Evolutionary conservation across 2,888 invertebrate species (phyloP).

Genomic region (Punctoribates punctum): DNA sequence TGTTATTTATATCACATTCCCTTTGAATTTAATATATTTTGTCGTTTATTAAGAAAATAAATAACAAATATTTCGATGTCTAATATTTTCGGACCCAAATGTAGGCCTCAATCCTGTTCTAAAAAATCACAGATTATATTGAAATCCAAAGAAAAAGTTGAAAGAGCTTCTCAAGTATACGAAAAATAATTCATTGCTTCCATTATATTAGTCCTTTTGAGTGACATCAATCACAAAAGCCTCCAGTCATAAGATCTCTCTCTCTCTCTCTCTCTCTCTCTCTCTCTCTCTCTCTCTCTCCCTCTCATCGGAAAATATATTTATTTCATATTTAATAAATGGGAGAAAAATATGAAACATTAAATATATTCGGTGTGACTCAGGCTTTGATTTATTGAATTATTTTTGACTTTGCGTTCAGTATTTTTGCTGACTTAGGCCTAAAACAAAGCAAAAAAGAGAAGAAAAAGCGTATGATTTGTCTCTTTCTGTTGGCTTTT

Average conservation of each 20-base stretch:
- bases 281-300: background rate
- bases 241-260: background rate
- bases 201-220: background rate
- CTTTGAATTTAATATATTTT: no score
- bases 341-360: background rate
- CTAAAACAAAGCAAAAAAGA: background rate
- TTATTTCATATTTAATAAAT: background rate
- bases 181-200: background rate
- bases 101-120: no score
- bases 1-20: background rate
- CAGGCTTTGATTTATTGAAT: conserved; percentile 7
- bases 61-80: no score
- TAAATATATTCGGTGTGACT: background rate
- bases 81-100: no score
- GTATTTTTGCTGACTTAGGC: background rate
- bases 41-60: no score
- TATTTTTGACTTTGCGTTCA: background rate
- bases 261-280: no score
- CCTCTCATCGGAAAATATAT: background rate
- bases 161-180: background rate
- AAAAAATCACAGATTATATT: no score
- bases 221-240: conserved; percentile 4
- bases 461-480: conserved; percentile 15
- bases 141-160: background rate
- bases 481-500: background rate